Evolutionary conservation across 2,797 vertebrate genomes (phyloP), one percentile per base, ranked within the genome.

Genomic region (Pteropus rufus): DNA sequence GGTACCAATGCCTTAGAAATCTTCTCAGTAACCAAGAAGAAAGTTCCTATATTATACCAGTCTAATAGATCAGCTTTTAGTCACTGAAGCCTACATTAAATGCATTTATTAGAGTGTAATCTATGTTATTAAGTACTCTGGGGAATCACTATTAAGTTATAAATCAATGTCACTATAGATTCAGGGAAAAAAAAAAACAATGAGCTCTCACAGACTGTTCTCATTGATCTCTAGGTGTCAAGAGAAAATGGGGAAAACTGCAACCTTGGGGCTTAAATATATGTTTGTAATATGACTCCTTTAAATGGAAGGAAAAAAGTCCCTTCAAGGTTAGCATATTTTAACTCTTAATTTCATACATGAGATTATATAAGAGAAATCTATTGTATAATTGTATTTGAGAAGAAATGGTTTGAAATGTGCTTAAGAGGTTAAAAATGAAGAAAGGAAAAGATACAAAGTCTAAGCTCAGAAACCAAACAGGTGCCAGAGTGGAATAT

Each of bases 31-130:
- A 95, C 89, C 23, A 92, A 95, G 96, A 97, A 97, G 93, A 85
- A 97, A 96, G 49, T 94, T 58, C 92, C 80, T 95, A 39, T 96
- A 86, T 98, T 91, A 96, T 97, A 96, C 62, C 89, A 97, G 89
- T 84, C 86, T 96, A 97, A 97, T 97, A 97, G 95, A 97, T 97
- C 79, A 97, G 67, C 49, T 36, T 95, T 97, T 97, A 97, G 94
- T 98, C 95, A 97, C 60, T 98, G 97, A 97, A 97, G 96, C 72
- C 95, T 96, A 85, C n/a, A 96, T 97, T 95, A 98, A 98, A 96
- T 91, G 75, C 77, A 96, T 97, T 98, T 98, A 98, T 98, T 98
- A 98, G n/a, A 49, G 62, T 79, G 77, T 97, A 98, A 98, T 97
- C 89, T 98, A 72, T 97, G 62, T 93, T 97, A 97, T 97, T 98